Percentiles rank a stretch among this genome's conserved stretches.
Evolutionary conservation across 2,888 invertebrate genomes (phyloP).

Genomic region (Drosophila engyochracea): DNA sequence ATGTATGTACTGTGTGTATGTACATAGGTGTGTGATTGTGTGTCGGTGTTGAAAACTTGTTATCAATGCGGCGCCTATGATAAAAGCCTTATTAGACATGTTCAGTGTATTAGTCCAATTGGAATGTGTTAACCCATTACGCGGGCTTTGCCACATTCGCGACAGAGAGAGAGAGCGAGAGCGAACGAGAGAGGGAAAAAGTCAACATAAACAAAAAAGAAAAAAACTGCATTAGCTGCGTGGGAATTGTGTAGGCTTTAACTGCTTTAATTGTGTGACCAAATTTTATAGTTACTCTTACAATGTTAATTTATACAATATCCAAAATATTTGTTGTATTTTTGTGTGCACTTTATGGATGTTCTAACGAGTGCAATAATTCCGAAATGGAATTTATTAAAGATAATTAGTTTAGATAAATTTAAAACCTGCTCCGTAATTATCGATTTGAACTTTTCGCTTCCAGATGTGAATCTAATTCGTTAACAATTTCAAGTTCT

Average conservation of each 20-base stretch:
- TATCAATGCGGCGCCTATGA: slow-evolving; percentile 80
- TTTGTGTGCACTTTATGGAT: neutral
- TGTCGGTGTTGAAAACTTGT: slow-evolving; percentile 73
- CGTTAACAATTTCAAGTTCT: neutral
- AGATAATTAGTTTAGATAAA: neutral
- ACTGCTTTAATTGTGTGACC: slow-evolving; percentile 19
- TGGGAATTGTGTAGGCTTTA: slow-evolving; percentile 49
- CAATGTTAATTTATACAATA: slow-evolving; percentile 4
- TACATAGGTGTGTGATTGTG: slow-evolving; percentile 31
- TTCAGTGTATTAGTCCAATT: slow-evolving; percentile 62
- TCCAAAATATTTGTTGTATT: neutral
- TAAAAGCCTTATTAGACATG: slow-evolving; percentile 77
- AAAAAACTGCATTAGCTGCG: slow-evolving; percentile 32
- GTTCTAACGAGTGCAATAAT: neutral
- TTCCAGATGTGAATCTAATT: neutral
- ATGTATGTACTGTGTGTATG: slow-evolving; percentile 36
- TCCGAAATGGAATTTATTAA: neutral
- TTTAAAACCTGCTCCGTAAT: neutral
- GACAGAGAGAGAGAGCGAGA: slow-evolving; percentile 8
- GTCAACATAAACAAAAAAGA: slow-evolving; percentile 46
- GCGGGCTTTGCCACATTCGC: slow-evolving; percentile 21
- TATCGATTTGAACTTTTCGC: neutral
- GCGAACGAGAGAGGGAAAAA: slow-evolving; percentile 14
- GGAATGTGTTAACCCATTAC: slow-evolving; percentile 51
- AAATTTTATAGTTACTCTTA: slow-evolving; percentile 6